Conservation (phyloP, 1,140 invertebrate species). For the Drosophila pseudoobscura region DNA sequence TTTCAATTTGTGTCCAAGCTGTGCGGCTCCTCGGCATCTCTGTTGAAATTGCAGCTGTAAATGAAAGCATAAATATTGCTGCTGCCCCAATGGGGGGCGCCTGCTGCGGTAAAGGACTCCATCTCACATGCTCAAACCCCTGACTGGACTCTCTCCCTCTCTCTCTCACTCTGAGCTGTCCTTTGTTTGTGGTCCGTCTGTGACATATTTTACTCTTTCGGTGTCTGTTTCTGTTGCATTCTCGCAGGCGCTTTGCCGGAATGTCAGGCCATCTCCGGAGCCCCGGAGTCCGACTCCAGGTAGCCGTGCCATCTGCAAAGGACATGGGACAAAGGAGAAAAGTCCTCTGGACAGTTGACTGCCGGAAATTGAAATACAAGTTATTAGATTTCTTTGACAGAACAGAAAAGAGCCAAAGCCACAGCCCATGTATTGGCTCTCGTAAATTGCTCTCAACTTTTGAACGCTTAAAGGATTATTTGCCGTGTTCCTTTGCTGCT, state of each 20-base stretch:
- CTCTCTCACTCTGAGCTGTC: neutral
- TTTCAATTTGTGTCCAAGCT: slow-evolving; percentile 58
- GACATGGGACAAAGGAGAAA: slow-evolving; percentile 55
- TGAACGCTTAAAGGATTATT: slow-evolving; percentile 37
- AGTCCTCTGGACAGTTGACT: slow-evolving; percentile 23
- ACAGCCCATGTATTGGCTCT: no score
- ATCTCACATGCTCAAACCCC: slow-evolving; percentile 31
- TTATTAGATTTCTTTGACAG: slow-evolving; percentile 52
- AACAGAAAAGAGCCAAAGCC: neutral
- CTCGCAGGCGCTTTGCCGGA: slow-evolving; percentile 17
- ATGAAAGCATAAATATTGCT: slow-evolving; percentile 74
- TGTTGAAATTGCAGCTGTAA: slow-evolving; percentile 57
- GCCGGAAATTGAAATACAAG: slow-evolving; percentile 46
- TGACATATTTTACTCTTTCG: slow-evolving; percentile 49
- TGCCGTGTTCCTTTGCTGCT: neutral
- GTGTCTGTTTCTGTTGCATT: slow-evolving; percentile 22
- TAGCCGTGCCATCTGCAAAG: slow-evolving; percentile 44
- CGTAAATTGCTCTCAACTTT: neutral
- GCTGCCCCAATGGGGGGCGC: slow-evolving; percentile 21
- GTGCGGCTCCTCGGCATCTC: slow-evolving; percentile 11
- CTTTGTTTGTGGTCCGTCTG: slow-evolving; percentile 13
- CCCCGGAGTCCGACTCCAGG: slow-evolving; percentile 7
- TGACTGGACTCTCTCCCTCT: slow-evolving; percentile 30
- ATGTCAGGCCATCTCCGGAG: slow-evolving; percentile 1
- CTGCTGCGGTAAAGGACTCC: slow-evolving; percentile 20